Percentiles rank a stretch among this genome's conserved stretches.
Evolutionary conservation across 2,113 vertebrate genomes (phyloP).

Genomic region (Bubalus kerabau): DNA sequence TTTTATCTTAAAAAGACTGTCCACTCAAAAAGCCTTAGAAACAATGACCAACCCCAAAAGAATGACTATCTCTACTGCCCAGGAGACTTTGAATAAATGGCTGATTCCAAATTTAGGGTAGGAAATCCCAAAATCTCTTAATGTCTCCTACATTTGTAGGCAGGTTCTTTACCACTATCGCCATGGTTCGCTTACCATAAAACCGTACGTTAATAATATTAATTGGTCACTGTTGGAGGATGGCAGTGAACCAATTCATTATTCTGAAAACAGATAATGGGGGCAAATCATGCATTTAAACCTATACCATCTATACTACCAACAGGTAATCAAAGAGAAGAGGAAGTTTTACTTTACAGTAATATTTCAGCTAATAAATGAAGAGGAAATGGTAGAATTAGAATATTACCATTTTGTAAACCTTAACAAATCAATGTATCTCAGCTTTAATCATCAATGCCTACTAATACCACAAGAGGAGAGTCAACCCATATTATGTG

Average conservation of each 20-base stretch:
- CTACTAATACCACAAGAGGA: not conserved
- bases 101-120: not conserved
- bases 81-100: not conserved
- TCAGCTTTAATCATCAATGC: not conserved
- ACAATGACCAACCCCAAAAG: not conserved
- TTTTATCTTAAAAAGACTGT: constrained; percentile 20
- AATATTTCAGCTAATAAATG: not conserved
- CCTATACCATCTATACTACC: not conserved
- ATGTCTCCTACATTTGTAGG: not conserved
- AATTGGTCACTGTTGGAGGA: not conserved
- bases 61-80: not conserved
- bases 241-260: not conserved
- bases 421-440: not conserved
- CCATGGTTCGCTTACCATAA: not conserved
- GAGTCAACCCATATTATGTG: not conserved
- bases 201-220: not conserved
- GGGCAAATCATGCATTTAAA: constrained; percentile 21
- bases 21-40: not conserved
- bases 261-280: constrained; percentile 39
- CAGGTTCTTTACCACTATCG: not conserved
- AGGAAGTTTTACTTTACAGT: constrained; percentile 5
- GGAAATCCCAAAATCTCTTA: not conserved
- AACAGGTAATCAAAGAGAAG: constrained; percentile 7
- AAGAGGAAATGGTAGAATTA: not conserved
- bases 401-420: constrained; percentile 13